Evolutionary conservation across 2,797 vertebrate species (phyloP), one percentile per base, ranked within the genome.

Genomic region (Anolis apletophallus): DNA sequence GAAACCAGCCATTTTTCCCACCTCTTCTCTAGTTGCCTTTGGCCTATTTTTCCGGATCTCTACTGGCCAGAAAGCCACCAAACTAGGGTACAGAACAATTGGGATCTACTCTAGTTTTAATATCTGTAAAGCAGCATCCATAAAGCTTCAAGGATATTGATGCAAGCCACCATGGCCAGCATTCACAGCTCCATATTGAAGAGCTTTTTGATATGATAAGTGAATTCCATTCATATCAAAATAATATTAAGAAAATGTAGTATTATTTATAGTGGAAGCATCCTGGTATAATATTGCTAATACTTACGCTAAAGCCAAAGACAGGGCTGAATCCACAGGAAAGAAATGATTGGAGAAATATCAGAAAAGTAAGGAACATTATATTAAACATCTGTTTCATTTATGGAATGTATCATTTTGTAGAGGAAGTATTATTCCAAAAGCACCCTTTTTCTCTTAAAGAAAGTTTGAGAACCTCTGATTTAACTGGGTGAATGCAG

Each of bases 401-500:
- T 87, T 80, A 78, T 79, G 54, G 67, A 34, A 83, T 81, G 72
- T 40, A 67, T 76, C 4, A 57, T 82, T 69, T 52, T 54, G 21
- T 55, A 83, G 32, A 79, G 17, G 17, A 55, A 26, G 4, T 50
- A 36, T 32, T 5, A 16, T 52, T 57, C 59, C 61, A 68, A 75
- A 81, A 68, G 50, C 13, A 17, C 34, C 59, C 71, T 5, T 79
- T 80, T 61, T 67, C 52, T 68, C 50, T 73, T n/a, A 69, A 72
- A 79, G 76, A 83, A 80, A 73, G 68, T 23, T 74, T 87, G 75
- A 87, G 86, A 80, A 64, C 32, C 26, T 80, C 86, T 84, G 68
- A 79, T 87, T 84, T 87, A 55, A 79, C 67, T 87, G 68, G 57
- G 1, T 79, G 77, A 85, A 87, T 80, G 86, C n/a, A 83, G 81